Percentiles rank a stretch among this genome's conserved stretches.
Conservation (phyloP, 2,888 invertebrate species). For the Caenorhabditis wallacei region DNA sequence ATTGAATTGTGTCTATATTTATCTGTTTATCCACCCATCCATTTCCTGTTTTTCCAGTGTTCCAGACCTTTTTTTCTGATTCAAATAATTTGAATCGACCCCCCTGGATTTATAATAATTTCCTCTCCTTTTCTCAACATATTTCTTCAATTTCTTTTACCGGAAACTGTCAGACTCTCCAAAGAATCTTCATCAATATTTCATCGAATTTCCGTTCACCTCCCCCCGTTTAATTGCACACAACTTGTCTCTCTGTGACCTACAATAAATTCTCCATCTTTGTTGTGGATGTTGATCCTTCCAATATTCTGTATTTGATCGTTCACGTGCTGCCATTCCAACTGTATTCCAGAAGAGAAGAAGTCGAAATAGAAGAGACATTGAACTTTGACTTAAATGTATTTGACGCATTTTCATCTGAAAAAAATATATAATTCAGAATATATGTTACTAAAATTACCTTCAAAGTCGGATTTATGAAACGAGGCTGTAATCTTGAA, state of each 20-base stretch:
- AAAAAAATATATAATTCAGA: not conserved
- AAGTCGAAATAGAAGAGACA: constrained; percentile 38
- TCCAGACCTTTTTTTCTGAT: not conserved
- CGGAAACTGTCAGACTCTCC: constrained; percentile 28
- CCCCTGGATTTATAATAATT: not conserved
- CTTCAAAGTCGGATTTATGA: too few relatives aligned
- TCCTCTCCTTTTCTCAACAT: not conserved
- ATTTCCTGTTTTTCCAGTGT: not conserved
- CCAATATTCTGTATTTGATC: constrained; percentile 60
- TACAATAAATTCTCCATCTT: constrained; percentile 67
- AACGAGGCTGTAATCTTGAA: too few relatives aligned
- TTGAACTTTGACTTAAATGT: constrained; percentile 8
- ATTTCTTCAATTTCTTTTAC: not conserved
- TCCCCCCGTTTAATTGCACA: not conserved
- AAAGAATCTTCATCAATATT: constrained; percentile 21
- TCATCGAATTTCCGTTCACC: constrained; percentile 6
- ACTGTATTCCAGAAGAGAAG: constrained; percentile 50
- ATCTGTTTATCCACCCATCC: not conserved
- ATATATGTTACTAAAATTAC: too few relatives aligned
- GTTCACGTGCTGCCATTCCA: constrained; percentile 31
- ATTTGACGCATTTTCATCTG: constrained; percentile 19
- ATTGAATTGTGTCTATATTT: too few relatives aligned
- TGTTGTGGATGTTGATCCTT: constrained; percentile 73
- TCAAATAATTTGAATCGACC: not conserved
- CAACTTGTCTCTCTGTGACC: constrained; percentile 19